Evolutionary conservation across 64 coral and sea anemone genomes (phyloP).

Genomic region (Pocillopora damicornis): DNA sequence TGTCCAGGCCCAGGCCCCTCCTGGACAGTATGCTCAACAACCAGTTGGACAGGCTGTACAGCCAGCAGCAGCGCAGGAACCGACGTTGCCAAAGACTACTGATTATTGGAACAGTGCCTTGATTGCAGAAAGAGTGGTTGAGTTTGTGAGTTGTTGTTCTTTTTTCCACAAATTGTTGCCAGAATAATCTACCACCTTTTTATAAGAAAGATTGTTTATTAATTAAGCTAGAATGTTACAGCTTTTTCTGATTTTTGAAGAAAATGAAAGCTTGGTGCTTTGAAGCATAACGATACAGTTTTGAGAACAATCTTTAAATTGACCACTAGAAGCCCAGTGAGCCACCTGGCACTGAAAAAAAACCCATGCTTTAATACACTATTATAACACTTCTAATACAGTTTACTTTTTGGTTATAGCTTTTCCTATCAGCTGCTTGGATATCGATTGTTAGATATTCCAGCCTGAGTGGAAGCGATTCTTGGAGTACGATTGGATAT

Average conservation of each 20-base stretch:
- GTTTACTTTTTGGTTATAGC: not conserved
- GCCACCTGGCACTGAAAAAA: no score
- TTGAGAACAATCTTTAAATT: no score
- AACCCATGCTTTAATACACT: not conserved
- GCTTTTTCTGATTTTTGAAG: no score
- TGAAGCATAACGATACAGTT: no score
- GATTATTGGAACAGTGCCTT: slow-evolving; percentile 1
- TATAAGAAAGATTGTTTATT: not conserved
- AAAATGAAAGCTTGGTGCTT: no score
- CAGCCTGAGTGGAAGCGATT: no score
- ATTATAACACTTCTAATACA: not conserved
- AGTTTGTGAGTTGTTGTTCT: slow-evolving; percentile 5
- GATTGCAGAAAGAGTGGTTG: not conserved
- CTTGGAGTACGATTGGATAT: no score
- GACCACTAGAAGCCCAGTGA: no score
- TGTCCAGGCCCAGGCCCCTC: not conserved
- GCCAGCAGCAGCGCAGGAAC: not conserved
- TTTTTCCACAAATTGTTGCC: not conserved
- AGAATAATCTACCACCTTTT: not conserved
- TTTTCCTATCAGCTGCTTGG: not conserved
- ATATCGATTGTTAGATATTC: not conserved
- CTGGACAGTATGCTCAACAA: not conserved
- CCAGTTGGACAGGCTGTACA: not conserved
- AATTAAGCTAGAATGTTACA: no score
- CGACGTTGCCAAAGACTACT: not conserved